A percentile compares a stretch with the other conserved stretches of the same genome.
These are phyloP conservation scores for Tetragonula clypearis DNA, from an alignment of 1,140 invertebrate species.

Conservation along the genomic window DNA sequence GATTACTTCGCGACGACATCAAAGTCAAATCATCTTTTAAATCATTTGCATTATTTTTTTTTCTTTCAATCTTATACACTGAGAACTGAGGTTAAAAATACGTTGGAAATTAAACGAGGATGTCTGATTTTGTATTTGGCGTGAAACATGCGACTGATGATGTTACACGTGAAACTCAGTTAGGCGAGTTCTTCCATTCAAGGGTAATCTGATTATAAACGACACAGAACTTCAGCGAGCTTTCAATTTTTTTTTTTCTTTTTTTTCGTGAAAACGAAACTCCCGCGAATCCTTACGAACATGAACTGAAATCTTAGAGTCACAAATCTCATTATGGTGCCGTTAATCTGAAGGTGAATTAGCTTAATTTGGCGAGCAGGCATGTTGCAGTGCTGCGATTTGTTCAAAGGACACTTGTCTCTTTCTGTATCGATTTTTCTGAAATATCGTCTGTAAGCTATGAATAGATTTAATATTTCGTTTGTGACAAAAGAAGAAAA, in stretches of 20 bases:
- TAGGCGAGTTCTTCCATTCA: neutral
- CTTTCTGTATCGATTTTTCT: neutral
- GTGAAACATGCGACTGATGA: too few relatives aligned
- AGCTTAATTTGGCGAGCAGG: neutral
- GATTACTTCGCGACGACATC: too few relatives aligned
- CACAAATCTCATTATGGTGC: slow-evolving; percentile 28
- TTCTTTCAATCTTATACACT: neutral
- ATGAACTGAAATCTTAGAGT: slow-evolving; percentile 53
- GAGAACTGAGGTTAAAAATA: neutral
- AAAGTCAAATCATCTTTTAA: too few relatives aligned
- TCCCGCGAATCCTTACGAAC: slow-evolving; percentile 52
- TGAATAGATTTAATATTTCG: too few relatives aligned
- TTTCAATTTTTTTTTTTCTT: neutral
- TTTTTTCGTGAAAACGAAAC: neutral
- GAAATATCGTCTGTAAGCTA: neutral
- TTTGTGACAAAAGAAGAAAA: too few relatives aligned
- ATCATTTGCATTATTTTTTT: neutral
- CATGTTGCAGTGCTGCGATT: neutral
- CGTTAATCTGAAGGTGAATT: slow-evolving; percentile 23
- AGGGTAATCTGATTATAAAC: neutral
- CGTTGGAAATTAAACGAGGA: neutral
- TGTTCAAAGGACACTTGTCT: neutral
- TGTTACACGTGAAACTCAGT: neutral
- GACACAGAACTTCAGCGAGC: neutral
- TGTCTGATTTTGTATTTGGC: neutral